phyloP scores from a whole-genome alignment of 53 echinoderm and acorn worm species.

The Paracentrotus lividus region DNA sequence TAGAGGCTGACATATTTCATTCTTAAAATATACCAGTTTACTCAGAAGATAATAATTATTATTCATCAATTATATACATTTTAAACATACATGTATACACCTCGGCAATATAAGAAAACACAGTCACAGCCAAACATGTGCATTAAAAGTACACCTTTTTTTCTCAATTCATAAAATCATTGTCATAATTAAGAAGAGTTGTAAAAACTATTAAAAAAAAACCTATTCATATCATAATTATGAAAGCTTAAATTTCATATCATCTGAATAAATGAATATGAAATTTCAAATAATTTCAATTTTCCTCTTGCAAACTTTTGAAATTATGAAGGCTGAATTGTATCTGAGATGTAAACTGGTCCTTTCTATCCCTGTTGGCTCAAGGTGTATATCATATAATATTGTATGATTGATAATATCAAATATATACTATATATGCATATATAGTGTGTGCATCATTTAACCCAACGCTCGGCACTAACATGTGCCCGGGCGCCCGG shows the following conservation, averaged over 20 bases:
- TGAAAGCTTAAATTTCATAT: too few species aligned
- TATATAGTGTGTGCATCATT: too few species aligned
- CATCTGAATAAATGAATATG: too few species aligned
- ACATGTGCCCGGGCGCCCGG: too few species aligned
- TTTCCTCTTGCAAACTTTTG: not conserved
- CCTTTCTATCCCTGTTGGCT: not conserved
- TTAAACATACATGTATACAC: not conserved
- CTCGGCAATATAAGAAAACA: not conserved
- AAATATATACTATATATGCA: too few species aligned
- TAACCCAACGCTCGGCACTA: too few species aligned
- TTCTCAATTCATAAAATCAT: not conserved
- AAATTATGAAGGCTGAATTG: not conserved
- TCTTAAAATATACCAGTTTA: not conserved
- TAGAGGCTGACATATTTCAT: slow-evolving; percentile 18
- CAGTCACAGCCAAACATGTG: not conserved
- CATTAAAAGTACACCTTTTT: not conserved
- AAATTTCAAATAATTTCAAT: too few species aligned
- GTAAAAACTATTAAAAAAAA: not conserved
- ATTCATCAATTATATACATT: not conserved
- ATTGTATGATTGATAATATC: too few species aligned
- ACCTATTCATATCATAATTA: not conserved
- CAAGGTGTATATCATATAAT: not conserved
- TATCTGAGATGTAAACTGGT: not conserved
- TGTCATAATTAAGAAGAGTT: not conserved
- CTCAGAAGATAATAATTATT: not conserved